These are phyloP conservation scores for Pinctada fucata DNA, from an alignment of 2,888 invertebrate species.

Conservation along the genomic window DNA sequence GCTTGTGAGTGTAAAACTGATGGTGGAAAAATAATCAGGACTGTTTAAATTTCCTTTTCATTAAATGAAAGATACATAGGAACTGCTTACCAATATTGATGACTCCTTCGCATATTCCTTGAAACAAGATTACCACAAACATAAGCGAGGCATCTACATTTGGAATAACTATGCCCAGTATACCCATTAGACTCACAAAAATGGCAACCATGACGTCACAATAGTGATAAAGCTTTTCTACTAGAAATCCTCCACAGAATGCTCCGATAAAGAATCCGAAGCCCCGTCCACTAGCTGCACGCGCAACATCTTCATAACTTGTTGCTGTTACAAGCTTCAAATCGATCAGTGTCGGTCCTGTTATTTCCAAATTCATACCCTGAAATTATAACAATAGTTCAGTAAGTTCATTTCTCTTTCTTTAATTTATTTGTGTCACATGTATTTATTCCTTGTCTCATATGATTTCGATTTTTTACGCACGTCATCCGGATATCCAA, in stretches of 20 bases:
- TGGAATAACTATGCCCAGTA: neutral
- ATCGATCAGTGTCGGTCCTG: conserved; percentile 1
- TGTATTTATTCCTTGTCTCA: no score
- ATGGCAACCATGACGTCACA: neutral
- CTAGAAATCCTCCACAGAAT: neutral
- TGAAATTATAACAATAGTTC: neutral
- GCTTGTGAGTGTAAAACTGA: no score
- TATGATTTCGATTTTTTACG: no score
- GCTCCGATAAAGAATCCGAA: conserved; percentile 8
- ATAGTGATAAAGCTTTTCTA: neutral
- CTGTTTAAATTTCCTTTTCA: no score
- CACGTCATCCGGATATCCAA: no score
- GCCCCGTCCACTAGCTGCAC: neutral
- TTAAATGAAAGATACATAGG: neutral
- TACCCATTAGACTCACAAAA: neutral
- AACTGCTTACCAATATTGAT: neutral
- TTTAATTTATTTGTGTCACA: no score
- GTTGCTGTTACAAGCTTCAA: neutral
- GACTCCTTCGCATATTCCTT: conserved; percentile 3
- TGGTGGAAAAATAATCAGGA: no score
- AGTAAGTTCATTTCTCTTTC: no score
- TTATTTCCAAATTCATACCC: conserved; percentile 2
- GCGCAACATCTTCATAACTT: neutral
- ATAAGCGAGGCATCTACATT: neutral
- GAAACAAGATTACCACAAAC: neutral